These are phyloP conservation scores for Urosaurus nigricauda DNA, from an alignment of 2,797 vertebrate genomes.

Conservation along the genomic window DNA sequence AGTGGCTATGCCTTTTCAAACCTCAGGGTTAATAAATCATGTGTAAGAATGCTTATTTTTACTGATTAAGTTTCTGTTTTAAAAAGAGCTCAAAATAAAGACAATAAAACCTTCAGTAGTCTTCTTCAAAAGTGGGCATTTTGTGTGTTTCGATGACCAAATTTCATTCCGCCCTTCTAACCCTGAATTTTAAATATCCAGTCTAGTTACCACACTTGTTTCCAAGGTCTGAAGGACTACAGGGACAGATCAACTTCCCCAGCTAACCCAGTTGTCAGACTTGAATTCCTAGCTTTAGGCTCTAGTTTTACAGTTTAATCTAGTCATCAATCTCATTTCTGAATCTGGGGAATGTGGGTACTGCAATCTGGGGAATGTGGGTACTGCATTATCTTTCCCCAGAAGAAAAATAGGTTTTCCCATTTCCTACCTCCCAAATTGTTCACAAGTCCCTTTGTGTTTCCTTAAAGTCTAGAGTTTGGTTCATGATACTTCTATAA, in stretches of 20 bases:
- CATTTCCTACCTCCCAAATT: not conserved
- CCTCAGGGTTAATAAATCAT: slow-evolving; percentile 17
- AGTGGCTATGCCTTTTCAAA: not conserved
- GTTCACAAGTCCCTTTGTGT: not conserved
- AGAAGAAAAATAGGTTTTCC: not conserved
- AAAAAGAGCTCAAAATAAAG: not conserved
- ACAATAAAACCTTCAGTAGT: slow-evolving; percentile 9
- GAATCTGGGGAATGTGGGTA: not conserved
- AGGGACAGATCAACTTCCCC: not conserved
- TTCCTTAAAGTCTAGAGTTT: not conserved
- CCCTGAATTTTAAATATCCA: not conserved
- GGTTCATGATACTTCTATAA: not conserved
- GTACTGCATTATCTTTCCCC: not conserved
- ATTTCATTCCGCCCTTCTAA: slow-evolving; percentile 6
- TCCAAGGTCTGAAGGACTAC: not conserved
- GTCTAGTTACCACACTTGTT: not conserved
- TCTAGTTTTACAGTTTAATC: not conserved
- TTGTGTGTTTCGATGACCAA: slow-evolving; percentile 5
- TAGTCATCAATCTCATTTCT: not conserved
- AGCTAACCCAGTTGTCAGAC: not conserved
- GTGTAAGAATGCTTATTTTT: slow-evolving; percentile 28
- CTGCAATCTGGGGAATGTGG: not conserved
- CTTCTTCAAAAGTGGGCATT: slow-evolving; percentile 10
- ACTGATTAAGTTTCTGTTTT: not conserved
- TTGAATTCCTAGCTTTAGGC: not conserved